Base-by-base conservation (phyloP, 2,888 invertebrate genomes). In the Dendrolimus houi region DNA sequence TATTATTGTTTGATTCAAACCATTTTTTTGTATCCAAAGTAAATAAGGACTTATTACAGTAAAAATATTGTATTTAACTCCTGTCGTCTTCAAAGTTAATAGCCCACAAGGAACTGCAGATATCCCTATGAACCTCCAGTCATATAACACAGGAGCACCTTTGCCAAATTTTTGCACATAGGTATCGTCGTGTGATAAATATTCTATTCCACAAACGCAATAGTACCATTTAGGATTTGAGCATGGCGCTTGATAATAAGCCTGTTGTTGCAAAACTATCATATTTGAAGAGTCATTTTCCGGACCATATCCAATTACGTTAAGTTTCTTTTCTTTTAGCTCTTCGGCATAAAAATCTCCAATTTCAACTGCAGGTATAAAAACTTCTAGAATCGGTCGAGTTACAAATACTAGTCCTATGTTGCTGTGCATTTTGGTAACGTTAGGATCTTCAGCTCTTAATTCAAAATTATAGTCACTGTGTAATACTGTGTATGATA, bases 161-260 rank as follows among this genome's bases (percentile, higher is more conserved):
- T 75, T 71, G 1, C 85, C 85, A 59, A 85, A 85, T 54, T 74
- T 64, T 1, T 64, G 58, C 6, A 65, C 67, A 60, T 80, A 75
- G 2, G 72, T 74, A 53, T 55, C 68, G 1, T 54, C 56, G 47
- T 57, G 55, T 8, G 60, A 58, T 2, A 68, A 58, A 52, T 70
- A 64, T 66, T 86, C 82, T 17, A 70, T 64, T 41, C 85, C 87
- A 59, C 87, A 87, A 14, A 85, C 64, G 61, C 82, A 84, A 60
- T 86, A 83, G 62, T 79, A 80, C 85, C 85, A 86, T 60, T 76
- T 79, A 0, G 84, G 79, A 62, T 83, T 81, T 17, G 64, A 61
- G 63, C 87, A 87, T 0, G 81, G 71, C 2, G 68, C 68, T 59
- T 83, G 79, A 41, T 68, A 64, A 60, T 81, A 87, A 3, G 54